phyloP scores from a whole-genome alignment of 2,888 invertebrate genomes.

The Pollenia labialis region DNA sequence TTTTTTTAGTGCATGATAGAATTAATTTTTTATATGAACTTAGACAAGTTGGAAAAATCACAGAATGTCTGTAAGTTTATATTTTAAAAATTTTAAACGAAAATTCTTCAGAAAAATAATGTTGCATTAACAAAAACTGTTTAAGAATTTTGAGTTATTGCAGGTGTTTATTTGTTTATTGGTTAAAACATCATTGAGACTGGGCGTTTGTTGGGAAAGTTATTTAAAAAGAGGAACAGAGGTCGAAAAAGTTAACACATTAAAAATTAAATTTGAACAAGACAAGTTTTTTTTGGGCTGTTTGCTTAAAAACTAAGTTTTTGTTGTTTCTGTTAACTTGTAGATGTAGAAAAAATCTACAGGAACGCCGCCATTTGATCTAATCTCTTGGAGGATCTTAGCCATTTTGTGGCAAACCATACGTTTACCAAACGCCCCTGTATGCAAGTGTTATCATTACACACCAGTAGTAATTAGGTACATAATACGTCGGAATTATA shows the following conservation, averaged over 20 bases:
- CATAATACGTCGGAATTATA: no score
- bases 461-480: no score
- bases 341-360: no score
- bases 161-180: conserved; percentile 68
- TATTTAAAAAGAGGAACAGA: not conserved
- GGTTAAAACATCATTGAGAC: conserved; percentile 9
- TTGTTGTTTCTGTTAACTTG: no score
- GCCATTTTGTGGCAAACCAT: no score
- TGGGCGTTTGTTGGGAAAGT: not conserved
- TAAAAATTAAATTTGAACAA: not conserved
- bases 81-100: conserved; percentile 20
- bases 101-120: not conserved
- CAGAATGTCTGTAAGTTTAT: conserved; percentile 8
- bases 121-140: not conserved
- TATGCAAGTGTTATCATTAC: no score
- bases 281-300: no score
- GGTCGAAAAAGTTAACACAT: no score
- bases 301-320: no score
- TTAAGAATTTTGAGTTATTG: conserved; percentile 65
- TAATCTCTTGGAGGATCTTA: no score
- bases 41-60: conserved; percentile 7
- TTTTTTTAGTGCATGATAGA: conserved; percentile 28
- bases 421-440: no score
- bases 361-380: no score
- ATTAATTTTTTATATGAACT: not conserved